phyloP scores from a whole-genome alignment of 2,888 invertebrate genomes.

The Imbricaverruca yamaguchii region DNA sequence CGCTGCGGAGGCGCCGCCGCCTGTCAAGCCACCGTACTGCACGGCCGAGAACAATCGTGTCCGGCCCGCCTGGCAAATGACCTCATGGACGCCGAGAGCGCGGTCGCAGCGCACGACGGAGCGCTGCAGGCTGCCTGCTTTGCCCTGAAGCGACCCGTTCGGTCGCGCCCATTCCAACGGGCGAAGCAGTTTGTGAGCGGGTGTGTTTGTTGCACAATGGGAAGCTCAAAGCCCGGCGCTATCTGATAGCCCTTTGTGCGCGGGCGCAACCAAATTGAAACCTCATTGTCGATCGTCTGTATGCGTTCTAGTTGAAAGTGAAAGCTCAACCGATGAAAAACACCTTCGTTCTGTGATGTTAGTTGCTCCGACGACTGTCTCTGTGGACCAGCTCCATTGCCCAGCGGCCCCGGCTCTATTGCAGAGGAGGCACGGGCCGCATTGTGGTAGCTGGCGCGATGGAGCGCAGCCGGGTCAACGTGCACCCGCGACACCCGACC shows the following conservation, averaged over 20 bases:
- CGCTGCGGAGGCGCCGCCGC: background rate
- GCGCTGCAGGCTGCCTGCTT: background rate
- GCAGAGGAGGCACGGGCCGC: too few relatives aligned
- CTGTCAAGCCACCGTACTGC: background rate
- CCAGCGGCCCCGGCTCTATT: background rate
- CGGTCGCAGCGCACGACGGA: background rate
- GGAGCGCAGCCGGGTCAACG: too few relatives aligned
- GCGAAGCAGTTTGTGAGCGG: background rate
- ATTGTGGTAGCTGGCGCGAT: too few relatives aligned
- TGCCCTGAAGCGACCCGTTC: background rate
- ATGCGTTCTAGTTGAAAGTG: background rate
- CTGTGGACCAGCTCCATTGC: background rate
- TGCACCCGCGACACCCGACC: too few relatives aligned
- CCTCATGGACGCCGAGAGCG: background rate
- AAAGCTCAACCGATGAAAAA: background rate
- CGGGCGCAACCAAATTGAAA: background rate
- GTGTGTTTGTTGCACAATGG: background rate
- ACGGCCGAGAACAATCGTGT: background rate
- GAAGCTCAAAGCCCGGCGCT: too few relatives aligned
- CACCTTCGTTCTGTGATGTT: background rate
- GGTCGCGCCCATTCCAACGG: background rate
- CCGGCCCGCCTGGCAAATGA: background rate
- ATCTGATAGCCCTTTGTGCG: background rate
- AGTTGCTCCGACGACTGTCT: background rate
- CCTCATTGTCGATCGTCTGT: conserved; percentile 15